Conservation (phyloP, 2,797 vertebrate genomes). For the Enoplosus armatus region DNA sequence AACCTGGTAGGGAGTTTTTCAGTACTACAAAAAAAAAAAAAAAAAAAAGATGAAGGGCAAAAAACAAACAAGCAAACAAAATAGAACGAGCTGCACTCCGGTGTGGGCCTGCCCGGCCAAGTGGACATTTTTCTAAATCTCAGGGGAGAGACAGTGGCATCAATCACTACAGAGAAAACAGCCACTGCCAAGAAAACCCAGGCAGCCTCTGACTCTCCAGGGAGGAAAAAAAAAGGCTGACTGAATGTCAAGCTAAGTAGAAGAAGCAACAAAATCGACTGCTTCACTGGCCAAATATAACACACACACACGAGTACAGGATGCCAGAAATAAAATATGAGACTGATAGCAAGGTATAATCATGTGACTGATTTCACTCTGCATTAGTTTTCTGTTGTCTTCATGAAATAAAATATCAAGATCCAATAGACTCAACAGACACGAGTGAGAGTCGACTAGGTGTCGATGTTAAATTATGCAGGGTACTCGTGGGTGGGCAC, state of each 20-base stretch:
- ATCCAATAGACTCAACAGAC: constrained; percentile 22
- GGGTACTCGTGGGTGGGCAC: background rate
- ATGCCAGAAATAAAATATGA: background rate
- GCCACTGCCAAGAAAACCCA: constrained; percentile 41
- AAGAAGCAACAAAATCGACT: background rate
- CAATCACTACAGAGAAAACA: constrained; percentile 61
- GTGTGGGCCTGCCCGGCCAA: constrained; percentile 27
- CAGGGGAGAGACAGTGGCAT: constrained; percentile 55
- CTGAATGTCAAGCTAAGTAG: constrained; percentile 29
- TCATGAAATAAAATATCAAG: background rate
- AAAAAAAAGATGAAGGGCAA: constrained; percentile 1
- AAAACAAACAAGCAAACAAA: background rate
- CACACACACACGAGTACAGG: background rate
- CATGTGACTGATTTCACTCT: background rate
- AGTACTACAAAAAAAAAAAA: constrained; percentile 24
- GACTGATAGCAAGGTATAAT: background rate
- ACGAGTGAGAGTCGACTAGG: background rate
- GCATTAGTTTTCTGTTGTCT: background rate
- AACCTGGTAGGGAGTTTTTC: constrained; percentile 10
- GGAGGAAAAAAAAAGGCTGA: constrained; percentile 30
- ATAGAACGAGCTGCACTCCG: constrained; percentile 1
- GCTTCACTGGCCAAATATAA: background rate
- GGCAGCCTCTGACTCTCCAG: constrained; percentile 20
- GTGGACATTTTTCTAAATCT: constrained; percentile 55
- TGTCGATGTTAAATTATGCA: background rate